Percentiles rank a stretch among this genome's conserved stretches.
These are phyloP conservation scores for Ectropis crepuscularia DNA, from an alignment of 2,888 invertebrate species.

Conservation along the genomic window DNA sequence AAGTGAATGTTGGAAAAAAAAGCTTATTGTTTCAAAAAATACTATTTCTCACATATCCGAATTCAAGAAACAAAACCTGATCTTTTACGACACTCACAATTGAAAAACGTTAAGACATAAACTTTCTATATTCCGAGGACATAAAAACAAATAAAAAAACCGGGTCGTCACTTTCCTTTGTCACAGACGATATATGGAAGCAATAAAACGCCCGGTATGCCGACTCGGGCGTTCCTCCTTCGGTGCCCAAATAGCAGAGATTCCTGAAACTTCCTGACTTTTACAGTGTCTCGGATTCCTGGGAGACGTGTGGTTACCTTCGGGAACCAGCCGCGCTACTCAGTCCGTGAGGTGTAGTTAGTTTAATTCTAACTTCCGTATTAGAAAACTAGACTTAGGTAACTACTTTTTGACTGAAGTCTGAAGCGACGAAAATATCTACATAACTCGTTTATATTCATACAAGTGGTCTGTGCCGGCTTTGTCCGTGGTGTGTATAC, in stretches of 20 bases:
- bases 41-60: slow-evolving; percentile 1
- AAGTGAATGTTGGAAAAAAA: too few relatives aligned
- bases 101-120: slow-evolving; percentile 34
- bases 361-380: too few relatives aligned
- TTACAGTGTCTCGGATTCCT: slow-evolving; percentile 68
- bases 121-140: slow-evolving; percentile 32
- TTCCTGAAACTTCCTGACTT: slow-evolving; percentile 69
- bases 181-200: slow-evolving; percentile 61
- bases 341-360: too few relatives aligned
- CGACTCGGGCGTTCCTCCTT: slow-evolving; percentile 59
- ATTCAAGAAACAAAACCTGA: slow-evolving; percentile 7
- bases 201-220: slow-evolving; percentile 68
- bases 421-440: too few relatives aligned
- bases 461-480: too few relatives aligned
- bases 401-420: too few relatives aligned
- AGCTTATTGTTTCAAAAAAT: too few relatives aligned
- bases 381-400: too few relatives aligned
- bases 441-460: too few relatives aligned
- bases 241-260: slow-evolving; percentile 62
- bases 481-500: too few relatives aligned
- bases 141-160: slow-evolving; percentile 32
- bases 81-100: slow-evolving; percentile 23
- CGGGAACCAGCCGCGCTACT: too few relatives aligned
- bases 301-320: slow-evolving; percentile 57
- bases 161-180: slow-evolving; percentile 35